A percentile compares a stretch with the other conserved stretches of the same genome.
phyloP scores from a whole-genome alignment of 2,113 vertebrate genomes.

The Leptosomus discolor region DNA sequence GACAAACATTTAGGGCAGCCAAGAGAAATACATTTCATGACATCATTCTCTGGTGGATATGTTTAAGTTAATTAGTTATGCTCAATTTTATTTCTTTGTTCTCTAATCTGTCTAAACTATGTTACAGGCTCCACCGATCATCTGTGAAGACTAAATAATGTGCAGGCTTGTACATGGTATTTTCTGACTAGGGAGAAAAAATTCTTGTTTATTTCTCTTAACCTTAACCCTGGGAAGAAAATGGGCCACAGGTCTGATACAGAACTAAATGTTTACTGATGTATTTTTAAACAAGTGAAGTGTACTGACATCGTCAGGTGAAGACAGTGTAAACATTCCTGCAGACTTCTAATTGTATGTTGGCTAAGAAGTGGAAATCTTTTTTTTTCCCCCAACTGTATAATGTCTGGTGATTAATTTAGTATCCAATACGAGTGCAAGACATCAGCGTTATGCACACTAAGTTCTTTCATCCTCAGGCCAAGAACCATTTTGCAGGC shows the following conservation, averaged over 20 bases:
- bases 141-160: slow-evolving; percentile 45
- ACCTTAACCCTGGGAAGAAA: not conserved
- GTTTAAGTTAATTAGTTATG: slow-evolving; percentile 22
- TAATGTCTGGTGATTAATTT: slow-evolving; percentile 13
- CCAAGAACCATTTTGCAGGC: slow-evolving; percentile 28
- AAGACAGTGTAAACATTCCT: not conserved
- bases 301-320: not conserved
- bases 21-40: slow-evolving; percentile 5
- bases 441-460: not conserved
- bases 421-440: not conserved
- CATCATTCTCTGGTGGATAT: not conserved
- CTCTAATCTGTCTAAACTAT: slow-evolving; percentile 12
- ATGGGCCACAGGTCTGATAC: not conserved
- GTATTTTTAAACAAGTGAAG: slow-evolving; percentile 16
- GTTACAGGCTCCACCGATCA: slow-evolving; percentile 35
- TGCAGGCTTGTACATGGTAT: not conserved
- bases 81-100: slow-evolving; percentile 42
- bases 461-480: slow-evolving; percentile 9
- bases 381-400: not conserved
- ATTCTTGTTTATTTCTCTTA: slow-evolving; percentile 26
- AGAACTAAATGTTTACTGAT: not conserved
- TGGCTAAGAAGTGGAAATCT: not conserved
- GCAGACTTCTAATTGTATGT: not conserved
- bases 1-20: not conserved
- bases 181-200: not conserved